Evolutionary conservation across 92 coral and sea anemone species (phyloP).

Genomic region (Metridium senile): DNA sequence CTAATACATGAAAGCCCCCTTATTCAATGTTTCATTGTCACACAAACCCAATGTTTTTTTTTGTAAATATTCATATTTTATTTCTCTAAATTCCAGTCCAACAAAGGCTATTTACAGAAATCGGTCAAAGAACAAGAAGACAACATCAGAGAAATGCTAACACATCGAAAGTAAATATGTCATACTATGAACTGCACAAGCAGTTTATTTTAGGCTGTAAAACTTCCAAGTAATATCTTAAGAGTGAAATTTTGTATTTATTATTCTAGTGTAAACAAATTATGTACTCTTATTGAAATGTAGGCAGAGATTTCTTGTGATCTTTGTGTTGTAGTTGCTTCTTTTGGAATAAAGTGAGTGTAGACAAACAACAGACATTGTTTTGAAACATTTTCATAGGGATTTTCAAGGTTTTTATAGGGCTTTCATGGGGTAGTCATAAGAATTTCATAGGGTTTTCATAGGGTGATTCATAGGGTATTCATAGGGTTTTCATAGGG

Average conservation of each 20-base stretch:
- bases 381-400: too few species aligned
- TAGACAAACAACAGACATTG: too few species aligned
- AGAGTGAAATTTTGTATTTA: not conserved
- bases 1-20: too few species aligned
- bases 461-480: too few species aligned
- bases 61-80: not conserved
- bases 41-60: not conserved
- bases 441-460: too few species aligned
- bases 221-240: not conserved
- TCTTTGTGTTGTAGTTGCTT: too few species aligned
- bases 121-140: constrained; percentile 94
- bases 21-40: too few species aligned
- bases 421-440: too few species aligned
- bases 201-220: not conserved
- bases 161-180: constrained; percentile 20
- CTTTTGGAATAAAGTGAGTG: too few species aligned
- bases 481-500: too few species aligned
- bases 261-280: not conserved
- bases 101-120: constrained; percentile 84
- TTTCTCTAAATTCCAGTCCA: constrained; percentile 46
- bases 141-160: constrained; percentile 90
- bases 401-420: too few species aligned
- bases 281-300: not conserved
- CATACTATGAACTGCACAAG: not conserved
- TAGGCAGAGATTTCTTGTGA: too few species aligned